Conservation (phyloP, 2,113 vertebrate genomes). For the Chloropsis cyanopogon region DNA sequence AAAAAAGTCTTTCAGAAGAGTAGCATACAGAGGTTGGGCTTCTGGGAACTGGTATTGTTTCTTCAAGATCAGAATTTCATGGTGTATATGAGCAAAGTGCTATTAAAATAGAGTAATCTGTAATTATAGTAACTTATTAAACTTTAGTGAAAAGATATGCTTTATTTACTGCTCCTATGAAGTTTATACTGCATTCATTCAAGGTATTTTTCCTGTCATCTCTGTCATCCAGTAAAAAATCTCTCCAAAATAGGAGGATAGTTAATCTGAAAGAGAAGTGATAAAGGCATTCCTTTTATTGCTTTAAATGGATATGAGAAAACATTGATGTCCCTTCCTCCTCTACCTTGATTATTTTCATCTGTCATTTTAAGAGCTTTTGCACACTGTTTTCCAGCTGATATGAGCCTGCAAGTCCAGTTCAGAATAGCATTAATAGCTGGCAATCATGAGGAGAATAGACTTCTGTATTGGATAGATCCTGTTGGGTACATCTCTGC, state of each 20-base stretch:
- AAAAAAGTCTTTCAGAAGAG: not conserved
- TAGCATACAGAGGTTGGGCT: not conserved
- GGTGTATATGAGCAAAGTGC: not conserved
- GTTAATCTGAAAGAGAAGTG: not conserved
- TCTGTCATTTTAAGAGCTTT: not conserved
- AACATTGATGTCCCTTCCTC: not conserved
- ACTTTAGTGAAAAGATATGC: not conserved
- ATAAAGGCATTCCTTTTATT: slow-evolving; percentile 1
- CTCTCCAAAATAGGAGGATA: not conserved
- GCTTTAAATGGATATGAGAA: not conserved
- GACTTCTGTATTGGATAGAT: not conserved
- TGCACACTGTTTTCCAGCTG: not conserved
- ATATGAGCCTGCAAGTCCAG: not conserved
- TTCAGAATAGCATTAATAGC: not conserved
- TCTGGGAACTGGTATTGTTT: not conserved
- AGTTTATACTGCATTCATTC: not conserved
- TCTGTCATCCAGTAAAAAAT: not conserved
- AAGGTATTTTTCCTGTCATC: not conserved
- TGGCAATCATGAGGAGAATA: not conserved
- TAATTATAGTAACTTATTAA: slow-evolving; percentile 11
- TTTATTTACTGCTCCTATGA: not conserved
- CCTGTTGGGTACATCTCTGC: not conserved
- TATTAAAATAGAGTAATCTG: not conserved
- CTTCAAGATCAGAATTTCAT: not conserved
- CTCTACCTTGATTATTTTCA: not conserved